Evolutionary conservation across 2,888 invertebrate genomes (phyloP), one percentile per base, ranked within the genome.

Genomic region (Drosophila anomalata): DNA sequence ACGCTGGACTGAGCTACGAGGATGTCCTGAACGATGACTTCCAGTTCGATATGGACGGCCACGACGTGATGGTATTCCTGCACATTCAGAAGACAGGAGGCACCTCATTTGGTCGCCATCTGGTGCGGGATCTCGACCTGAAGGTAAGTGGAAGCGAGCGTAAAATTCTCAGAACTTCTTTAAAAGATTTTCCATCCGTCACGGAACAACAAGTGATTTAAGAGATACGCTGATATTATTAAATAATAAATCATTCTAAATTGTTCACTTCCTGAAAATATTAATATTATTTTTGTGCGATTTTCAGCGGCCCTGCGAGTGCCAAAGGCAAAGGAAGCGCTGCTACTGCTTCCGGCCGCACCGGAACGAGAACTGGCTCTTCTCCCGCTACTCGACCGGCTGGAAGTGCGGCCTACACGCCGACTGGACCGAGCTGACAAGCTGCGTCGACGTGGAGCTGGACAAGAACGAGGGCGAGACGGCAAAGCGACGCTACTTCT

Each of bases 61-160:
- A 97, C 89, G 99, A 99, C 93, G 99, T 99, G 61, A 96, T 99
- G 94, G 99, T 99, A 95, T 99, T 94, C 93, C 89, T 99, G 79
- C 99, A 99, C 92, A 99, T 99, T 92, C 99, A 99, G 92, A 99
- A 99, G 93, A 99, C 99, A 56, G 99, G 99, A 59, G 99, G 99
- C 29, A 99, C 99, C 42, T 95, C 97, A 7, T 99, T 99, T 91
- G 99, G 99, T 58, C 96, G 96, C 90, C 98, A 99, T 93, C 94
- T 99, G 82, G 99, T 99, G 63, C 96, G 96, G 92, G 97, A 99
- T 93, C 94, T 99, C 89, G 97, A 98, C 92, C 93, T 94, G 60
- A 94, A 94, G 93, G 94, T 94, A 76, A 78, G 85, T 53, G 1
- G 3, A 9, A 11, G 39, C 22, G 4, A 24, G 22, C 22, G 22